Evolutionary conservation across 2,113 vertebrate species (phyloP).

Genomic region (Fukomys damarensis): DNA sequence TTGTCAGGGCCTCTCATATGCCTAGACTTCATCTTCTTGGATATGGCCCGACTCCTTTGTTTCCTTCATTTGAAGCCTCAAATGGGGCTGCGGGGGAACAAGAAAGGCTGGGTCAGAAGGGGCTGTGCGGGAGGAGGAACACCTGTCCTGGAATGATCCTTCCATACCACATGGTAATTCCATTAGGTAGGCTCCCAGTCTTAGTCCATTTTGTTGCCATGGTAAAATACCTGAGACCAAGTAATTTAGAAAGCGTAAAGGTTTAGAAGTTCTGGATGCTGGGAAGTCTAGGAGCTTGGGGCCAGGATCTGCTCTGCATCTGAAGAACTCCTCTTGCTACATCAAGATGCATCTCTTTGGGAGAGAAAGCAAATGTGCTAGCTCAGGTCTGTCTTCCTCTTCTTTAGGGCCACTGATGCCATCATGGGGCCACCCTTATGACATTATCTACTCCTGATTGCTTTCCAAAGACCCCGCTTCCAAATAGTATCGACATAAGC

Average conservation of each 20-base stretch:
- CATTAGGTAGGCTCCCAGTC: background rate
- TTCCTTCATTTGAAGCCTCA: background rate
- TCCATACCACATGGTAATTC: background rate
- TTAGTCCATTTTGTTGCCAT: background rate
- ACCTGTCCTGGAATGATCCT: background rate
- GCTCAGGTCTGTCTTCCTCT: background rate
- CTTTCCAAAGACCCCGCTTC: background rate
- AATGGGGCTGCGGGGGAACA: background rate
- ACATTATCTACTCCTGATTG: background rate
- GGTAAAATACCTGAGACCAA: background rate
- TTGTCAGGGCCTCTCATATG: background rate
- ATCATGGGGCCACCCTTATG: background rate
- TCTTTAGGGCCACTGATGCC: background rate
- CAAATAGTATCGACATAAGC: background rate
- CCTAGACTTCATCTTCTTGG: background rate
- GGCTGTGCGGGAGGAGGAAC: accelerated
- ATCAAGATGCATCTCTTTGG: background rate
- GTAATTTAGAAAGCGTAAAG: background rate
- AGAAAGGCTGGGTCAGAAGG: background rate
- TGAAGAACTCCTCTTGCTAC: background rate
- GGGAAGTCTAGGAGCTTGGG: background rate
- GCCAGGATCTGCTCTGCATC: background rate
- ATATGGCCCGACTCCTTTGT: background rate
- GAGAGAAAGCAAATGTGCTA: background rate
- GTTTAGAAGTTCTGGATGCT: background rate